Evolutionary conservation across 2,113 vertebrate genomes (phyloP).

Genomic region (Kryptolebias marmoratus): DNA sequence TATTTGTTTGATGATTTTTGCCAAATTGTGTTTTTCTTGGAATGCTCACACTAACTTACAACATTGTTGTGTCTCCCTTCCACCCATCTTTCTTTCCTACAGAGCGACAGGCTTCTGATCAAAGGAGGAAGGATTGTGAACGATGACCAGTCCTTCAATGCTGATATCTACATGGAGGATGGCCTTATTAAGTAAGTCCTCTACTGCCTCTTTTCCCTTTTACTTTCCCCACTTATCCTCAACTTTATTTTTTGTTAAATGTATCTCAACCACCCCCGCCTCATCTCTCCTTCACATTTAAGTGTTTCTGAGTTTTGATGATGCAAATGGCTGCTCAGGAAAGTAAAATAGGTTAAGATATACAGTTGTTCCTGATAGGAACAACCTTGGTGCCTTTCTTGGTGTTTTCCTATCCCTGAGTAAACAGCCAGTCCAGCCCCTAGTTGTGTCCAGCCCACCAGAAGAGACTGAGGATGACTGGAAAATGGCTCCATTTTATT

Average conservation of each 20-base stretch:
- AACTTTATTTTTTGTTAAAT: not conserved
- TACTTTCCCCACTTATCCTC: constrained; percentile 4
- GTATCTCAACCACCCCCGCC: not conserved
- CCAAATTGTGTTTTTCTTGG: constrained; percentile 7
- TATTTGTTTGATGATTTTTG: constrained; percentile 2
- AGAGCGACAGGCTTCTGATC: constrained; percentile 97
- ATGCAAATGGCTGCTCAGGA: too few relatives aligned
- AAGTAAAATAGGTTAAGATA: too few relatives aligned
- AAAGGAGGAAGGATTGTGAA: constrained; percentile 98
- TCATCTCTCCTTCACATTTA: not conserved
- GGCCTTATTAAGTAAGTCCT: constrained; percentile 94
- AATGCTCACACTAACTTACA: not conserved
- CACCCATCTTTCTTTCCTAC: constrained; percentile 29
- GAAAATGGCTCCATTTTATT: not conserved
- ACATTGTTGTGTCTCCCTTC: constrained; percentile 1
- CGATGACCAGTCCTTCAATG: constrained; percentile 96
- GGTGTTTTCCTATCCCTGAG: not conserved
- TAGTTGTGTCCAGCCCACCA: not conserved
- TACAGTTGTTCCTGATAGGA: too few relatives aligned
- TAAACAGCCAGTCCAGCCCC: not conserved
- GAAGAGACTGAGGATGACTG: not conserved
- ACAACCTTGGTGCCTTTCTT: too few relatives aligned
- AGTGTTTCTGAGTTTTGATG: too few relatives aligned
- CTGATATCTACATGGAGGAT: constrained; percentile 98
- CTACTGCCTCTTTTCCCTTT: not conserved